Percentiles rank a stretch among this genome's conserved stretches.
Conservation (phyloP, 2,113 vertebrate genomes). For the Trematomus loennbergii region DNA sequence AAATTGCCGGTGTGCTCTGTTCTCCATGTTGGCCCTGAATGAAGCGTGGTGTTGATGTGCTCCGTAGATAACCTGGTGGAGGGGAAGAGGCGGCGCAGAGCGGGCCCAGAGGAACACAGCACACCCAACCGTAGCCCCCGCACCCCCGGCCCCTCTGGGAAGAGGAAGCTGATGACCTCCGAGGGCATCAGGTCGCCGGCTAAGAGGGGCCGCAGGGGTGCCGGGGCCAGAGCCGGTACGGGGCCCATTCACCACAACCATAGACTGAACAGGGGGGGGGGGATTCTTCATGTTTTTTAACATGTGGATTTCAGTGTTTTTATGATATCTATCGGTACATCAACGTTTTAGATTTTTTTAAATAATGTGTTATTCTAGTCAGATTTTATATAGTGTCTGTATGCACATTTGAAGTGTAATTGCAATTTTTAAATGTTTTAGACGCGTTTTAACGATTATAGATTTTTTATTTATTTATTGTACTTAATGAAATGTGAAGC, state of each 20-base stretch:
- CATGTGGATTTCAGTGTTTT: no score
- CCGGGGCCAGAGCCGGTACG: conserved; percentile 85
- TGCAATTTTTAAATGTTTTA: no score
- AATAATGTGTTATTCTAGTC: not conserved
- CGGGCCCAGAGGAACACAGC: conserved; percentile 75
- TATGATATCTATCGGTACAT: no score
- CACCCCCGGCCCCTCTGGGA: conserved; percentile 84
- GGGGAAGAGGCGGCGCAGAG: conserved; percentile 92
- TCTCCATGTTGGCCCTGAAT: not conserved
- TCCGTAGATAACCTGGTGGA: conserved; percentile 96
- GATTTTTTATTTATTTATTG: not conserved
- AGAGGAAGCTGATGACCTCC: conserved; percentile 88
- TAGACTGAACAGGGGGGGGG: not conserved
- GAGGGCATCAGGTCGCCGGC: conserved; percentile 88
- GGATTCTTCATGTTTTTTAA: not conserved
- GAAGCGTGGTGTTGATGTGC: not conserved
- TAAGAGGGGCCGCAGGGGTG: conserved; percentile 91
- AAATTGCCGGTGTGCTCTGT: not conserved
- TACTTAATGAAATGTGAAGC: not conserved
- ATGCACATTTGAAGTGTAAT: not conserved
- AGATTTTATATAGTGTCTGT: not conserved
- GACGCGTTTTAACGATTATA: no score
- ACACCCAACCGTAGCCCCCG: conserved; percentile 83
- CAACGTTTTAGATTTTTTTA: conserved; percentile 1
- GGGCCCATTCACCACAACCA: conserved; percentile 4